Conservation (phyloP, 1,140 invertebrate genomes). For the Drosophila baimaii region DNA sequence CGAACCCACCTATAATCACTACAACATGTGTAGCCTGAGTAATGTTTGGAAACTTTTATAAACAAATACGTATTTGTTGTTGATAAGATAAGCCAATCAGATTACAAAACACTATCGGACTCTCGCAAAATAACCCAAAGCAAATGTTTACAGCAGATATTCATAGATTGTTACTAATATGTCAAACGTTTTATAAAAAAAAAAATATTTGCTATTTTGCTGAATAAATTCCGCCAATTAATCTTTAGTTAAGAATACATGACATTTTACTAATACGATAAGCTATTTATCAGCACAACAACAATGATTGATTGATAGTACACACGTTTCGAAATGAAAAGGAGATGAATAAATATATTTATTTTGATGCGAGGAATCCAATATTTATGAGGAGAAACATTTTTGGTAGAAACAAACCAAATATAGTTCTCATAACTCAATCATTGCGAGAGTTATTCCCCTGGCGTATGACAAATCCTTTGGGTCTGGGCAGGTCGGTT, state of each 20-base stretch:
- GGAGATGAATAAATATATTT: not conserved
- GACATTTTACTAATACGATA: slow-evolving; percentile 23
- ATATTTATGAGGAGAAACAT: slow-evolving; percentile 1
- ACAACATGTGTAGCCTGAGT: slow-evolving; percentile 16
- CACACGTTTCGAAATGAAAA: not conserved
- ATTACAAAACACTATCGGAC: slow-evolving; percentile 14
- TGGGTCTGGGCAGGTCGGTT: slow-evolving; percentile 2
- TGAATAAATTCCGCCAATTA: slow-evolving; percentile 11
- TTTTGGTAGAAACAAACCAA: not conserved
- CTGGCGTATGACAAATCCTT: slow-evolving; percentile 12
- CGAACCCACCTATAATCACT: not conserved
- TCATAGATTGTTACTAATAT: slow-evolving; percentile 6
- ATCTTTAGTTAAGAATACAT: slow-evolving; percentile 16
- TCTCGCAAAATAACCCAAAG: not conserved
- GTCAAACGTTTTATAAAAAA: not conserved
- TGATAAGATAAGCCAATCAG: slow-evolving; percentile 42
- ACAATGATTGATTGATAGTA: slow-evolving; percentile 26
- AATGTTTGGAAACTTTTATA: slow-evolving; percentile 25
- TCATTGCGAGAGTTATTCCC: slow-evolving; percentile 5
- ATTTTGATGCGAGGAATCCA: not conserved
- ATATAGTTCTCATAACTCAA: slow-evolving; percentile 10
- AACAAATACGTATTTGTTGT: slow-evolving; percentile 30
- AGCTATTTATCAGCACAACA: slow-evolving; percentile 13
- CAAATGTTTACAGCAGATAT: slow-evolving; percentile 27
- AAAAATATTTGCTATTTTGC: not conserved